Conservation (phyloP, 92 coral and sea anemone species). For the Zoanthus sansibaricus region DNA sequence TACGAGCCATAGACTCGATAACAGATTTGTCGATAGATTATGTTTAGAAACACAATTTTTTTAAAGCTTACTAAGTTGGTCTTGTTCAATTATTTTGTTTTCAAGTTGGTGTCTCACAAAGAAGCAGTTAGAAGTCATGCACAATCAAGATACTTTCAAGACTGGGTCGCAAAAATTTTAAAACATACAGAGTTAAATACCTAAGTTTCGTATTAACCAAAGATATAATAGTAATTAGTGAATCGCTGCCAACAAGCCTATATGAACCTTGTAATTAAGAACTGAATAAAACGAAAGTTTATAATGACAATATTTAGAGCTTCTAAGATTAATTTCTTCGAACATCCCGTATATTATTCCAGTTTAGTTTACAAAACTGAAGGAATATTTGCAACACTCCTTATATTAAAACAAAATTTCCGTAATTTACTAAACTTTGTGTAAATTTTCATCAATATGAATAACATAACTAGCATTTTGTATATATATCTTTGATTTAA, state of each 20-base stretch:
- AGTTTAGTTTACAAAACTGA: background rate
- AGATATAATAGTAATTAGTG: conserved; percentile 52
- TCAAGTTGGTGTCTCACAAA: background rate
- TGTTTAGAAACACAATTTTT: conserved; percentile 28
- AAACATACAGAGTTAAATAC: conserved; percentile 34
- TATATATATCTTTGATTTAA: background rate
- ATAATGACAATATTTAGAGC: background rate
- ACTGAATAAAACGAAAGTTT: conserved; percentile 6
- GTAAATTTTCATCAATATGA: background rate
- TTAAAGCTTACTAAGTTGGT: conserved; percentile 5
- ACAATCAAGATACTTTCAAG: background rate
- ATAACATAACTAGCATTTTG: background rate
- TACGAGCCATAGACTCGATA: conserved; percentile 34
- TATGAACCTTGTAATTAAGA: conserved; percentile 28
- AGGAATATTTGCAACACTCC: background rate
- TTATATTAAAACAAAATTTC: conserved; percentile 40
- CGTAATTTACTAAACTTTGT: background rate
- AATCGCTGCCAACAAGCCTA: conserved; percentile 36
- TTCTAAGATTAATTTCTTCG: conserved; percentile 4
- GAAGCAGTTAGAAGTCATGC: background rate
- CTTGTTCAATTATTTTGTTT: background rate
- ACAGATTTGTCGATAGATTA: conserved; percentile 53
- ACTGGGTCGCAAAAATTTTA: conserved; percentile 22
- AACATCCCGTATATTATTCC: background rate
- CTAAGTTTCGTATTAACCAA: conserved; percentile 38